A percentile compares a stretch with the other conserved stretches of the same genome.
Conservation (phyloP, 2,888 invertebrate genomes). For the Cheilosia urbana region DNA sequence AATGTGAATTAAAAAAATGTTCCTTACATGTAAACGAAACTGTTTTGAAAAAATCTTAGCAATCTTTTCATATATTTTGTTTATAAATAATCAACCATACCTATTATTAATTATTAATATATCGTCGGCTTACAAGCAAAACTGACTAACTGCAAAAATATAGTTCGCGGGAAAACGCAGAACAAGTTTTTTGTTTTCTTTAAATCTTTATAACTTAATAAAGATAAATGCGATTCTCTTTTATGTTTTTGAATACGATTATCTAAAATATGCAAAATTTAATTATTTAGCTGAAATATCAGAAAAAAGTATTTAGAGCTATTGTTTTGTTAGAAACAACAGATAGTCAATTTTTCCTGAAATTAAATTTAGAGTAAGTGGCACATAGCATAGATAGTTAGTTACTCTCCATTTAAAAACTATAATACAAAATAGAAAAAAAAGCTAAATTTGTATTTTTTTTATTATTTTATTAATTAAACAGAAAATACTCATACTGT, state of each 20-base stretch:
- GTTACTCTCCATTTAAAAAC: slow-evolving; percentile 14
- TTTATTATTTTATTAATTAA: neutral
- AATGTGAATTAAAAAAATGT: no score
- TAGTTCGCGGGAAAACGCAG: neutral
- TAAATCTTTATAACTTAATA: neutral
- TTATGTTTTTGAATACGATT: no score
- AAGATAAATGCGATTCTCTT: neutral
- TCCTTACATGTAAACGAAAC: no score
- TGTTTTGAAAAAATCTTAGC: no score
- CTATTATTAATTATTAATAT: no score
- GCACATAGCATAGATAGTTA: neutral
- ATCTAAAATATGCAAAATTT: no score
- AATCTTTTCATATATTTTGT: no score
- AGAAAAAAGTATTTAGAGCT: neutral
- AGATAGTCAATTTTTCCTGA: no score
- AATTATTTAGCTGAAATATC: neutral
- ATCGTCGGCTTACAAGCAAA: no score
- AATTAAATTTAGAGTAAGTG: neutral
- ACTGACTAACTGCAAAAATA: no score
- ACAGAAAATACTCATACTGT: neutral
- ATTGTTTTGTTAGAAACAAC: neutral
- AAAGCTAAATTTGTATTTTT: neutral
- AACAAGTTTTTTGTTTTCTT: neutral
- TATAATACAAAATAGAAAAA: slow-evolving; percentile 1
- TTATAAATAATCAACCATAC: no score